Percentiles rank a stretch among this genome's conserved stretches.
phyloP scores from a whole-genome alignment of 2,797 vertebrate species.

The Diplodus sargus region DNA sequence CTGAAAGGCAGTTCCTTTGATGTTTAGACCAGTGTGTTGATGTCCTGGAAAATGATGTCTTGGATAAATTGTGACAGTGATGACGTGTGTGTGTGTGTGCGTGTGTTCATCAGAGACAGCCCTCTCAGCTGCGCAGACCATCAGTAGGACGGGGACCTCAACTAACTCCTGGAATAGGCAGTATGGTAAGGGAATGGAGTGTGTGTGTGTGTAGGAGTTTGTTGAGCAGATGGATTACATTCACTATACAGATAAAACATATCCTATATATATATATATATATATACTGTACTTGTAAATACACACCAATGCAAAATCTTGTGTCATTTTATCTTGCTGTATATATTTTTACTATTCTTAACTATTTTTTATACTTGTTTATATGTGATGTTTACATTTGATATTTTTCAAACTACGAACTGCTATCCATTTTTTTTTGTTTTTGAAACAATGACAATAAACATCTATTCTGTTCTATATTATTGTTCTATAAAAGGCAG shows the following conservation, averaged over 20 bases:
- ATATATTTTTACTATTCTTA: too few species aligned
- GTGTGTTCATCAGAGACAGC: slow-evolving; percentile 76
- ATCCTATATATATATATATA: neutral
- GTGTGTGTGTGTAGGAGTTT: neutral
- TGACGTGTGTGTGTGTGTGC: slow-evolving; percentile 3
- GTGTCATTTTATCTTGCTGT: too few species aligned
- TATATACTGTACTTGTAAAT: too few species aligned
- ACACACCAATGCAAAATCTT: too few species aligned
- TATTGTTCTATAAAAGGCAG: too few species aligned
- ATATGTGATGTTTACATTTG: too few species aligned
- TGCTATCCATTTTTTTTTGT: too few species aligned
- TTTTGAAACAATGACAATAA: too few species aligned
- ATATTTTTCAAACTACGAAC: too few species aligned
- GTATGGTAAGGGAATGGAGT: slow-evolving; percentile 85
- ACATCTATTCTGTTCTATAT: too few species aligned
- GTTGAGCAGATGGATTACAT: too few species aligned
- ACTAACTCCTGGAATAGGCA: slow-evolving; percentile 94
- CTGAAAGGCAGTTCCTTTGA: neutral
- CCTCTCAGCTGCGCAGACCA: slow-evolving; percentile 87
- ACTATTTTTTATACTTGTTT: too few species aligned
- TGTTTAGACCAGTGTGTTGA: neutral
- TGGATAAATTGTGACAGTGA: neutral
- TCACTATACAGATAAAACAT: neutral
- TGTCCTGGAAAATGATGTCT: neutral
- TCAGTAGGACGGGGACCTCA: slow-evolving; percentile 94